Base-by-base conservation (phyloP, 2,113 vertebrate genomes). In the Podocnemis expansa region DNA sequence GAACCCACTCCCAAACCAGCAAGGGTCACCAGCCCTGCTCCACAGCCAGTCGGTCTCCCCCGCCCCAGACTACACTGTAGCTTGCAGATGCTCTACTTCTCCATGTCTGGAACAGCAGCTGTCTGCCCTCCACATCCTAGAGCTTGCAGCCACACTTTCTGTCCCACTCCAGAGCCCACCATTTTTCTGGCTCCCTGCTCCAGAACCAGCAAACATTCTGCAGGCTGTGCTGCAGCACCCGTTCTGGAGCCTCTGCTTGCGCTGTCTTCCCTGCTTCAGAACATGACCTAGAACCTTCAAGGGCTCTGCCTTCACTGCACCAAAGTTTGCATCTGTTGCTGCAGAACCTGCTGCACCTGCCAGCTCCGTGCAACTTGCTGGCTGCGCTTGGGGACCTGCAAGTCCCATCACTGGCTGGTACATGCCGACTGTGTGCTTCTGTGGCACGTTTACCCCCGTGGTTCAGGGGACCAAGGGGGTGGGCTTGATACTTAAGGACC, bases 381-480 rank as follows among this genome's bases (percentile, higher is more conserved):
- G 27, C 29, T 60, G 5, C 1, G 29, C 29, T 2, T 5, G 58
- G 2, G 58, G 12, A 27, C 13, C 29, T 11, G 1, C 5, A 11
- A 29, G 11, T 4, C 58, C 58, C 12, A 31, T 16, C 29, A 3
- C 29, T 2, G 12, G 13, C 58, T 3, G 29, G 63, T 9, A 10
- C 8, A 4, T 17, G 4, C 34, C 34, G n/a, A 19, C 63, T n/a
- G 2, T 9, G 4, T 5, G 34, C 63, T 38, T n/a, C 63, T 8
- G 17, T 19, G 17, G 60, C 4, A 4, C 8, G 13, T 11, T 60
- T 6, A 14, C 19, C 38, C 38, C 10, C 25, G 38, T 25, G 70
- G 58, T 6, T 60, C 58, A 2, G 58, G 29, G 27, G 29, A 14
- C 27, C 7, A 14, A 13, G 29, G 6, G 58, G 29, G 13, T 29